Conservation (phyloP, 1,140 invertebrate genomes). For the Philaenus spumarius region DNA sequence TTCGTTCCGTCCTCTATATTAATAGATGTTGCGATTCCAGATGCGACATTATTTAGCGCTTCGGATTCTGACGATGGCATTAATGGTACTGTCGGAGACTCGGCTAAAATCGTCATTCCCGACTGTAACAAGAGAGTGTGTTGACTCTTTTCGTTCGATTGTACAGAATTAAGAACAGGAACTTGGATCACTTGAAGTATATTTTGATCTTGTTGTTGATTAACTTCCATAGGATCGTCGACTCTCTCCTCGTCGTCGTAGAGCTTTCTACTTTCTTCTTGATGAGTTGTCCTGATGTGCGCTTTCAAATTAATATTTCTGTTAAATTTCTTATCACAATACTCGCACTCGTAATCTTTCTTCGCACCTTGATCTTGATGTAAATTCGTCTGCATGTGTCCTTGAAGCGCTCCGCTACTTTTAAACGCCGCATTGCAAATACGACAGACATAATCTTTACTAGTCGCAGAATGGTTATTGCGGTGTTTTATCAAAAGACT, state of each 20-base stretch:
- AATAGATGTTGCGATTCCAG: constrained; percentile 23
- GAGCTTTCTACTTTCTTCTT: constrained; percentile 38
- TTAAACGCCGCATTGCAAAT: constrained; percentile 47
- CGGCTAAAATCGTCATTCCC: constrained; percentile 23
- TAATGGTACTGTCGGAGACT: constrained; percentile 14
- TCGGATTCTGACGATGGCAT: constrained; percentile 26
- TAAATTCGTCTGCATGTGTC: constrained; percentile 48
- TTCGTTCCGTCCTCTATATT: constrained; percentile 15
- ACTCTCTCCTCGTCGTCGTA: constrained; percentile 29
- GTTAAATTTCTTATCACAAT: constrained; percentile 57
- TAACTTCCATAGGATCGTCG: not conserved
- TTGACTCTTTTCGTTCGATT: constrained; percentile 1
- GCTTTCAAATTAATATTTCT: constrained; percentile 56
- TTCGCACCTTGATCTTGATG: constrained; percentile 42
- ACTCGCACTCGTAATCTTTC: constrained; percentile 54
- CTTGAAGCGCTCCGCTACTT: constrained; percentile 41
- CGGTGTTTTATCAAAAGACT: constrained; percentile 55
- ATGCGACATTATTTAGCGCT: constrained; percentile 23
- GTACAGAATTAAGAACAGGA: constrained; percentile 13
- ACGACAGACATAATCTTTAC: constrained; percentile 35
- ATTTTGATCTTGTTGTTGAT: not conserved
- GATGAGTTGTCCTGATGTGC: constrained; percentile 56
- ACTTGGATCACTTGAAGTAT: constrained; percentile 25
- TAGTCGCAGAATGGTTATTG: constrained; percentile 29
- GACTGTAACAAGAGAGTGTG: constrained; percentile 21